Evolutionary conservation across 2,113 vertebrate species (phyloP), one percentile per base, ranked within the genome.

Genomic region (Psephotus haematonotus): DNA sequence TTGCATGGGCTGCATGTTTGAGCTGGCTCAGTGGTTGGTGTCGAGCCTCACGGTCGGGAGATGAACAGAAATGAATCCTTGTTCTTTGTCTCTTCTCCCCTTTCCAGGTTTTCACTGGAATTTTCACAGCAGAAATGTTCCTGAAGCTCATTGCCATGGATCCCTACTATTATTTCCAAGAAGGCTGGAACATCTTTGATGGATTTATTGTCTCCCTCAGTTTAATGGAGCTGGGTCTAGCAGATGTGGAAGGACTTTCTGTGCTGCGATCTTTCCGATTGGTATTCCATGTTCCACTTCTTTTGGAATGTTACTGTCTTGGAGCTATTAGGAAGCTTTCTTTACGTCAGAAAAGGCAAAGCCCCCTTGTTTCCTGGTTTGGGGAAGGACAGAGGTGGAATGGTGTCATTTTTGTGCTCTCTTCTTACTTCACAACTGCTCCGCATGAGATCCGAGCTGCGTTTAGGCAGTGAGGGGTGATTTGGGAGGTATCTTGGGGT

Each of bases 81-180:
- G 22, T 82, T 85, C 37, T 96, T 82, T 92, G 46, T 76, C 47
- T 71, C 50, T 62, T 60, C 86, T 82, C 80, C 29, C 60, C 71
- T 0, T 78, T 95, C 17, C 96, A 99, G 99, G 99, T 99, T 92
- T 99, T 99, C 98, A 99, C 99, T 11, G 99, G 99, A 20, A 99
- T 99, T 97, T 99, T 99, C 96, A 99, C 99, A 49, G 99, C 98
- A 7, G 99, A 99, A 98, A 99, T 99, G 99, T 99, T 99, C 96
- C 98, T 99, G 92, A 99, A 99, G 96, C 98, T 99, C 76, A 96
- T 99, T 57, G 99, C 99, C 59, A 99, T 99, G 99, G 99, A 99
- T 96, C 99, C 99, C 17, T 99, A 99, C 97, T 99, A 99, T 97
- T 99, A 99, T 97, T 99, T 99, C 95, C 99, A 99, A 93, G 99